Conservation (phyloP, 2,113 vertebrate genomes). For the Regulus satrapa region DNA sequence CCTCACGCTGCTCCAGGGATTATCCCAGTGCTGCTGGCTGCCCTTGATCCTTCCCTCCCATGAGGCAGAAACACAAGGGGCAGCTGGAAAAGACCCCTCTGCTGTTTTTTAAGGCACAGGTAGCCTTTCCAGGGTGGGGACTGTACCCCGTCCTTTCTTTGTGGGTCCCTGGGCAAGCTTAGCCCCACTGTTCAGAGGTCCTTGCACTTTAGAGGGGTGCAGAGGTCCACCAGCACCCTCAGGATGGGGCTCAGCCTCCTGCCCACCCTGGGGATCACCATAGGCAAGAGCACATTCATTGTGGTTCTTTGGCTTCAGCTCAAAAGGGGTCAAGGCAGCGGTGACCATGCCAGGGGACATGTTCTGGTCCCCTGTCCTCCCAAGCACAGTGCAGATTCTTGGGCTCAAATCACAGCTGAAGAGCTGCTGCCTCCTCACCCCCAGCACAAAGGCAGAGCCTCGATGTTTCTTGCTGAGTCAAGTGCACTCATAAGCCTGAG, state of each 20-base stretch:
- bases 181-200: background rate
- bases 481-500: background rate
- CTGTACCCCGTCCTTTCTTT: background rate
- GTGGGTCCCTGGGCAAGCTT: background rate
- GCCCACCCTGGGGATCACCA: no score
- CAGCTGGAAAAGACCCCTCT: background rate
- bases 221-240: background rate
- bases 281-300: background rate
- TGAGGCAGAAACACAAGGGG: background rate
- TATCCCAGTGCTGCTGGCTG: background rate
- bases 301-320: background rate
- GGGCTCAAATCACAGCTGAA: background rate
- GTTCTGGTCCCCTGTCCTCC: background rate
- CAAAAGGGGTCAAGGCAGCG: accelerated
- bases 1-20: background rate
- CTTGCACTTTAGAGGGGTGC: background rate
- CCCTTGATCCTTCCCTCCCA: background rate
- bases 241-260: background rate
- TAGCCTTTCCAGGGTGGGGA: background rate
- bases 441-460: background rate
- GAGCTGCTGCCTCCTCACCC: background rate
- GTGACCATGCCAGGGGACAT: accelerated
- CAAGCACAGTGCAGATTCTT: background rate
- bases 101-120: background rate
- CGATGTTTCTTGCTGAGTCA: background rate